Percentiles rank a stretch among this genome's conserved stretches.
Conservation (phyloP, 2,888 invertebrate species). For the Lasioglossum malachurum region DNA sequence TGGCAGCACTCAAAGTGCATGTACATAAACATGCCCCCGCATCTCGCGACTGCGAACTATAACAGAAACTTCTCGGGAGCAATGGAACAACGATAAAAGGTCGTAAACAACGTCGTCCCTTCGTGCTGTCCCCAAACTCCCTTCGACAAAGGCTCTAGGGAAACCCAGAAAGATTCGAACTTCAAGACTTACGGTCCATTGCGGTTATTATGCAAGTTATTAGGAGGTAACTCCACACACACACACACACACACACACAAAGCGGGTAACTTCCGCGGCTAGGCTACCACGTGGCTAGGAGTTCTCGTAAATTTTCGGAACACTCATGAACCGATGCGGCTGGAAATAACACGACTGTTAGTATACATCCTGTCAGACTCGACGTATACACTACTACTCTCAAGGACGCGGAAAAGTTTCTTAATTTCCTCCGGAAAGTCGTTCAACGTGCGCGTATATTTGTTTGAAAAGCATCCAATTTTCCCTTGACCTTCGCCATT, state of each 20-base stretch:
- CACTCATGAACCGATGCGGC: not conserved
- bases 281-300: not conserved
- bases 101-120: not conserved
- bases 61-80: constrained; percentile 10
- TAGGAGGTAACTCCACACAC: not conserved
- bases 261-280: constrained; percentile 12
- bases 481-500: not conserved
- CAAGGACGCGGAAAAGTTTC: not conserved
- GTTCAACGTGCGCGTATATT: not conserved
- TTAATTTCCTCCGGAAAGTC: not conserved
- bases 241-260: no score
- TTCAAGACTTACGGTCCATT: not conserved
- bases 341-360: constrained; percentile 8
- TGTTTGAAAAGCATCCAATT: not conserved
- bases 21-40: not conserved
- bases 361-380: not conserved
- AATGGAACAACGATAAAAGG: not conserved
- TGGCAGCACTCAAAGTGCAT: not conserved
- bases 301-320: constrained; percentile 12
- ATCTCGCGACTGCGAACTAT: not conserved
- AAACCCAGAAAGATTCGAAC: constrained; percentile 4
- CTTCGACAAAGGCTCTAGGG: not conserved
- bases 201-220: constrained; percentile 12
- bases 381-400: not conserved
- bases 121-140: constrained; percentile 18